A percentile compares a stretch with the other conserved stretches of the same genome.
Conservation (phyloP, 2,113 vertebrate genomes). For the Macrotus californicus region DNA sequence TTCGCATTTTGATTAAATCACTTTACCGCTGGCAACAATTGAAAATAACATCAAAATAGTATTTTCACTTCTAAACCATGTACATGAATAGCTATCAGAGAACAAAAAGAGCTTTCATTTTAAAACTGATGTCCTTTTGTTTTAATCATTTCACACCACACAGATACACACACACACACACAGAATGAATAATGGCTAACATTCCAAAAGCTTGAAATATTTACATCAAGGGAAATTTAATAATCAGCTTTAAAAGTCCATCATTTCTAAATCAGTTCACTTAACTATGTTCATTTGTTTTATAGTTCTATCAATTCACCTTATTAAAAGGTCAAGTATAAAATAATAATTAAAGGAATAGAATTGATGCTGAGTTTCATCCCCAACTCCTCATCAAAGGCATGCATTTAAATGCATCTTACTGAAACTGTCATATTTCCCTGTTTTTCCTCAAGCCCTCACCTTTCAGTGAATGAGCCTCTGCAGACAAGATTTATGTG, state of each 20-base stretch:
- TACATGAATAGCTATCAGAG: background rate
- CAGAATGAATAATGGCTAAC: background rate
- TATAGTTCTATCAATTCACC: background rate
- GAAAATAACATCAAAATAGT: background rate
- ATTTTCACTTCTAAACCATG: background rate
- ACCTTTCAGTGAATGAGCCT: background rate
- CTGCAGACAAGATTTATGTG: constrained; percentile 33
- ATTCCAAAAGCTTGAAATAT: background rate
- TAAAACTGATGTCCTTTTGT: background rate
- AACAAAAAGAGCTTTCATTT: background rate
- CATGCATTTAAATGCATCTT: background rate
- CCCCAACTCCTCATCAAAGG: background rate
- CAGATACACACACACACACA: background rate
- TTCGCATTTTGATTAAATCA: background rate
- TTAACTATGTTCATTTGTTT: background rate
- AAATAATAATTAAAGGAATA: background rate
- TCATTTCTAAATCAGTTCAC: constrained; percentile 2
- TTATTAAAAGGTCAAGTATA: background rate
- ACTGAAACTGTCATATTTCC: background rate
- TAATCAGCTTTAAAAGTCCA: background rate
- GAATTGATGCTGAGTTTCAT: background rate
- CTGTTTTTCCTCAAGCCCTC: constrained; percentile 8
- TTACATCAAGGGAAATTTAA: background rate
- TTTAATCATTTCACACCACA: background rate
- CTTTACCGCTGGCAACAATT: background rate